Base-by-base conservation (phyloP, 92 coral and sea anemone species). In the Epizoanthus stellaris region DNA sequence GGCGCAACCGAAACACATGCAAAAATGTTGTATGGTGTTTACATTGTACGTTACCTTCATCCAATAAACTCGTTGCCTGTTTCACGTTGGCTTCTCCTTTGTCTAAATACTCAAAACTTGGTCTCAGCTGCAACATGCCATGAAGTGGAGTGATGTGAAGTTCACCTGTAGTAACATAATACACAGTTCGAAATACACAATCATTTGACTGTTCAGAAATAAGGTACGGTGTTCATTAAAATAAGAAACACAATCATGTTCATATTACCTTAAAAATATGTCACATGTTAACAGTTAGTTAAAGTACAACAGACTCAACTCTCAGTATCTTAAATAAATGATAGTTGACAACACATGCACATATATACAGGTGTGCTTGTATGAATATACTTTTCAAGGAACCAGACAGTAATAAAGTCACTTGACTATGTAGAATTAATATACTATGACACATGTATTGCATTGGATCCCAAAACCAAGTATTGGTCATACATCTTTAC, bases 31-130 rank as follows among this genome's bases (percentile, higher is more conserved):
- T 5, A 45, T 7, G 6, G 49, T 71, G 56, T 30, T 0, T 30
- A 30, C 34, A 30, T 1, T 30, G 36, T 10, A 11, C 1, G 0
- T 8, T 42, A 96, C 98, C 98, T 91, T 96, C 98, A 57, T 96
- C 98, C 36, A 87, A 85, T 14, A 47, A 16, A 63, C 87, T 64
- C 19, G 90, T 36, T 34, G 91, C 52, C 73, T 89, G 93, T 15
- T 82, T 90, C 19, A 74, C 62, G 70, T 89, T 91, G 52, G 92
- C 90, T 58, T 94, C 94, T 6, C 91, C 95, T 82, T 95, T 93
- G 86, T 96, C 91, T 64, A 96, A 86, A 75, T 94, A 96, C 62
- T 96, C 95, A 82, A 94, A 92, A 49, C 93, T 94, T 70, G 98
- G 98, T 67, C 98, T 88, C 75, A 96, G 75, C 74, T 96, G 98